Percentiles rank a stretch among this genome's conserved stretches.
Evolutionary conservation across 2,797 vertebrate genomes (phyloP).

Genomic region (Podarcis lilfordi): DNA sequence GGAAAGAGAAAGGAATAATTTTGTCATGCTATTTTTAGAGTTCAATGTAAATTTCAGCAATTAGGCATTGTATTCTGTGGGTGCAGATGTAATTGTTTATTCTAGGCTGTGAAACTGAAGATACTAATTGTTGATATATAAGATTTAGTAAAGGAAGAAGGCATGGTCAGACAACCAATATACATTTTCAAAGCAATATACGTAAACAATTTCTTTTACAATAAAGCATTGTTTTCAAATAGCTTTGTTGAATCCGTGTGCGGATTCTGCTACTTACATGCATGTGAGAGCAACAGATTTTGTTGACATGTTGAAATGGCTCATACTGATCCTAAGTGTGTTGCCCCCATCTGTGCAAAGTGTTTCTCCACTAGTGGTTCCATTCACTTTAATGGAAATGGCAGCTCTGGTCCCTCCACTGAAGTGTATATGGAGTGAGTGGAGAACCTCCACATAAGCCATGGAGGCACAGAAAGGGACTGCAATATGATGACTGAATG

Average conservation of each 20-base stretch:
- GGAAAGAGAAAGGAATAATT: conserved; percentile 44
- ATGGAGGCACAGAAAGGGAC: neutral
- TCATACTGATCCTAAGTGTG: neutral
- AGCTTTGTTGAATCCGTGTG: neutral
- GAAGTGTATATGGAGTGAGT: neutral
- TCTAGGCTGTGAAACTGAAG: neutral
- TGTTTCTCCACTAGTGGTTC: neutral
- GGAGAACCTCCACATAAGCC: neutral
- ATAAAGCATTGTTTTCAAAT: neutral
- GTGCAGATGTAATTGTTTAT: conserved; percentile 25
- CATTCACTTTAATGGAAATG: neutral
- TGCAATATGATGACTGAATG: neutral
- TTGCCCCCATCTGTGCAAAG: neutral
- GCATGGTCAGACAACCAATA: neutral
- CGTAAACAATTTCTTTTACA: conserved; percentile 4
- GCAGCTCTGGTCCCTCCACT: neutral
- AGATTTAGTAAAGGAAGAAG: neutral
- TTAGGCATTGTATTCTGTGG: conserved; percentile 35
- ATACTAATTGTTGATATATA: conserved; percentile 11
- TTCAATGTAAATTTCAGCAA: conserved; percentile 59
- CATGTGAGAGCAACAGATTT: neutral
- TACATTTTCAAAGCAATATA: neutral
- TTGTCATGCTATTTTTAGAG: conserved; percentile 65
- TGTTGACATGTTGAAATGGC: neutral
- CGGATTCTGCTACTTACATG: neutral